Evolutionary conservation across 2,113 vertebrate species (phyloP), one percentile per base, ranked within the genome.

Genomic region (Carettochelys insculpta): DNA sequence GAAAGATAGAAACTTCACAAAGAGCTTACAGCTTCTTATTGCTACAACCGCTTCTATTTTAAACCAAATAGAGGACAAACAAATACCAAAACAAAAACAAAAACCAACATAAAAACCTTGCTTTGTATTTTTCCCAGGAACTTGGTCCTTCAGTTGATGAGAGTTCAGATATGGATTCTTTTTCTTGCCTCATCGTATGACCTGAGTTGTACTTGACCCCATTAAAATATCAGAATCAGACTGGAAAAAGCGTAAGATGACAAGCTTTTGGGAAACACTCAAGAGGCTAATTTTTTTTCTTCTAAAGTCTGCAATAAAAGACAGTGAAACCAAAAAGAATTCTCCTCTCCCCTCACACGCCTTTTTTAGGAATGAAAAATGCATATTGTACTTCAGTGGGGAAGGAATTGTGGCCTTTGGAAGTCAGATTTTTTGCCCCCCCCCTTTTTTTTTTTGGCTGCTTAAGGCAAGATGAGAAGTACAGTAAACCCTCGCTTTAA

Each of bases 1-100:
- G 0, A 14, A 85, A 80, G 41, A 43, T 77, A 92, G 90, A 56
- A 27, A 47, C 77, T 85, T 78, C 0, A 1, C 86, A 56, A 6
- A 84, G 34, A 82, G 81, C 56, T 71, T 50, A 0, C 1, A 65
- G 29, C 51, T 83, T 82, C 41, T 51, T 82, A 47, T 61, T 88
- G 6, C 53, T 85, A 90, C 8, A 1, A 38, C 85, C 90, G 68
- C 38, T 86, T 79, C 88, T 94, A 81, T 79, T 93, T 90, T 41
- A 96, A 77, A 93, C 4, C 29, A 90, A 54, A 20, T 0, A 1
- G 5, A 11, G 89, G 92, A 90, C 38, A 88, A 93, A 93, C 56
- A 88, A 82, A 68, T 41, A 84, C 25, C 52, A 91, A 50, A 45
- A 43, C 73, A 76, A 92, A 94, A 88, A 0, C 52, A 88, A 82